Percentiles rank a stretch among this genome's conserved stretches.
phyloP scores from a whole-genome alignment of 2,113 vertebrate genomes.

The Aythya baeri region DNA sequence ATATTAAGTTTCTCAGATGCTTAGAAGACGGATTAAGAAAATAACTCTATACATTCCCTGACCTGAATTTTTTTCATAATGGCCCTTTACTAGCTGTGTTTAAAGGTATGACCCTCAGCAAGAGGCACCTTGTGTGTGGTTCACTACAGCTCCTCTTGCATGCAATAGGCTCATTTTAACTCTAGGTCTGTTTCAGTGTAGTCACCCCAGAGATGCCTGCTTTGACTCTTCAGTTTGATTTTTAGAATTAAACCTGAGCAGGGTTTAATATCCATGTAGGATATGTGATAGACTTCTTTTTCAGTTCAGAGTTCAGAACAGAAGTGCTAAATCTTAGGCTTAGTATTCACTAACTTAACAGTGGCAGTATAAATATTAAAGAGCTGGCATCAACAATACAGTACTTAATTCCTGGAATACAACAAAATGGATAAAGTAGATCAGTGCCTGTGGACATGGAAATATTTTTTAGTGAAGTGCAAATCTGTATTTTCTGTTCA shows the following conservation, averaged over 20 bases:
- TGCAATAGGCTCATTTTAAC: not conserved
- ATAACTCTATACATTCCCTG: not conserved
- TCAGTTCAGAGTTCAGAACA: not conserved
- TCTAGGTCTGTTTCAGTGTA: not conserved
- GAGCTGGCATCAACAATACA: not conserved
- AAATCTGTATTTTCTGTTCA: not conserved
- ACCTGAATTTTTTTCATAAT: not conserved
- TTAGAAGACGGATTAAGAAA: not conserved
- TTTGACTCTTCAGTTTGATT: not conserved
- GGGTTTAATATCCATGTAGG: not conserved
- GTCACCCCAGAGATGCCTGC: not conserved
- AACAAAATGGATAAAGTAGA: not conserved
- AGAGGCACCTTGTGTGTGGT: not conserved
- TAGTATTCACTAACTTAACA: not conserved
- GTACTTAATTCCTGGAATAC: not conserved
- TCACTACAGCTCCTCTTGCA: not conserved
- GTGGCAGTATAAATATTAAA: not conserved
- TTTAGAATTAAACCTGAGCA: not conserved
- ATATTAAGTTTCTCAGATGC: not conserved
- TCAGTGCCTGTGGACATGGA: not conserved
- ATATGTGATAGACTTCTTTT: not conserved
- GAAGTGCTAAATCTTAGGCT: not conserved
- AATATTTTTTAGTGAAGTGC: not conserved
- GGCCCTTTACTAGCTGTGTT: rapidly evolving
- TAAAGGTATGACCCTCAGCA: not conserved